Percentiles rank a stretch among this genome's conserved stretches.
Conservation (phyloP, 2,797 vertebrate genomes). For the Enteromius mattozi region DNA sequence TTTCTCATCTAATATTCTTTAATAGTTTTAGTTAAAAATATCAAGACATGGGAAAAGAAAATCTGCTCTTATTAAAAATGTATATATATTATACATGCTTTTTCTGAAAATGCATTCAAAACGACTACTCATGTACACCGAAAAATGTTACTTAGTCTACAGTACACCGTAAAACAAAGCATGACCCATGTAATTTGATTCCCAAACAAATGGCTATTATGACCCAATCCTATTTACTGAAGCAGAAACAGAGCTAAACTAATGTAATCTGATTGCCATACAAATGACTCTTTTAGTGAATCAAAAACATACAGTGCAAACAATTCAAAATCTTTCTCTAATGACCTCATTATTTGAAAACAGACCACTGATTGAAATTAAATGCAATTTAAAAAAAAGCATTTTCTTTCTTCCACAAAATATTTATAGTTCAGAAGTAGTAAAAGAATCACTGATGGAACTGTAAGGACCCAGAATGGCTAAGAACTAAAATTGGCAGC, state of each 20-base stretch:
- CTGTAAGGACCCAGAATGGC: neutral
- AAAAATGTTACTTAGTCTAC: neutral
- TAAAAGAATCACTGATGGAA: neutral
- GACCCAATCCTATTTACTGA: neutral
- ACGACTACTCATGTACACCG: neutral
- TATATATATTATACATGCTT: neutral
- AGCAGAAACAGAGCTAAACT: neutral
- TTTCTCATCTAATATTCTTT: neutral
- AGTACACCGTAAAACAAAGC: neutral
- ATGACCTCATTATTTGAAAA: neutral
- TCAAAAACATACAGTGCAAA: neutral
- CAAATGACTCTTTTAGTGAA: neutral
- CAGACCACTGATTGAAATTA: neutral
- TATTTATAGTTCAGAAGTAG: neutral
- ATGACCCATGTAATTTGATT: neutral
- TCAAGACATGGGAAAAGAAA: neutral
- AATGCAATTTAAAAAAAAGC: neutral
- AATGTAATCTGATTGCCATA: neutral
- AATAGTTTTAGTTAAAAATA: neutral
- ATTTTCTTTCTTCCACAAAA: neutral
- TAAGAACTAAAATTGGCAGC: neutral
- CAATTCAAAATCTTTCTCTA: neutral
- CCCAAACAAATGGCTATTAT: constrained; percentile 3
- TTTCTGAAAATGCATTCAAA: neutral
- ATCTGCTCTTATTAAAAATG: neutral